A percentile compares a stretch with the other conserved stretches of the same genome.
Evolutionary conservation across 92 coral and sea anemone species (phyloP).

Genomic region (Siderastrea siderea): DNA sequence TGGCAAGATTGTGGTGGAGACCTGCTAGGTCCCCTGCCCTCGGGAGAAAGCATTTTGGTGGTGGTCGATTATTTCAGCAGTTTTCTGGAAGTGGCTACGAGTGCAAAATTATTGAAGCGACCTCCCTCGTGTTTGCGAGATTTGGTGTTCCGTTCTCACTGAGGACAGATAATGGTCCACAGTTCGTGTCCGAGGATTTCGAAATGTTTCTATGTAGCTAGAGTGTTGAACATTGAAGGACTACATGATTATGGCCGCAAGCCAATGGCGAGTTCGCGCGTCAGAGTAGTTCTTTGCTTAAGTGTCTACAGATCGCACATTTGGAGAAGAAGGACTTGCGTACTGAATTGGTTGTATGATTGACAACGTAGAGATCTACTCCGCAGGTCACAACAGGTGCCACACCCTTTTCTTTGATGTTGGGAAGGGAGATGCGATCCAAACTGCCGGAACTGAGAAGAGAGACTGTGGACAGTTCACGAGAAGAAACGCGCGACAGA

Average conservation of each 20-base stretch:
- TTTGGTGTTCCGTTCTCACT: slow-evolving; percentile 36
- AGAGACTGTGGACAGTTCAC: background rate
- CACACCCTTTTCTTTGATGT: slow-evolving; percentile 16
- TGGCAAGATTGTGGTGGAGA: slow-evolving; percentile 53
- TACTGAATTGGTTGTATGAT: background rate
- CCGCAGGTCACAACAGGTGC: slow-evolving; percentile 23
- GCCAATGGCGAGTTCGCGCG: slow-evolving; percentile 16
- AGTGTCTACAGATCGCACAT: slow-evolving; percentile 9
- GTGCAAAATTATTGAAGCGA: slow-evolving; percentile 42
- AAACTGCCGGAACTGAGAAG: slow-evolving; percentile 22
- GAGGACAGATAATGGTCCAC: slow-evolving; percentile 29
- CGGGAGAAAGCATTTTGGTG: slow-evolving; percentile 32
- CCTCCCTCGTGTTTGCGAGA: slow-evolving; percentile 39
- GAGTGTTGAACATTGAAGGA: background rate
- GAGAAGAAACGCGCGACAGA: slow-evolving; percentile 14
- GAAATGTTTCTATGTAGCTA: background rate
- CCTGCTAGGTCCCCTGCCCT: slow-evolving; percentile 54
- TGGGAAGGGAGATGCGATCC: slow-evolving; percentile 7
- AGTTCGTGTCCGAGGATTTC: slow-evolving; percentile 19
- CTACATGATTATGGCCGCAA: slow-evolving; percentile 9
- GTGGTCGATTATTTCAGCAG: slow-evolving; percentile 46
- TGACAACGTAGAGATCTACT: slow-evolving; percentile 6
- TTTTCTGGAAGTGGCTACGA: slow-evolving; percentile 39
- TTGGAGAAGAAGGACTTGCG: slow-evolving; percentile 10
- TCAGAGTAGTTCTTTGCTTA: slow-evolving; percentile 14